A percentile compares a stretch with the other conserved stretches of the same genome.
Conservation (phyloP, 2,113 vertebrate species). For the Oreotrochilus melanogaster region DNA sequence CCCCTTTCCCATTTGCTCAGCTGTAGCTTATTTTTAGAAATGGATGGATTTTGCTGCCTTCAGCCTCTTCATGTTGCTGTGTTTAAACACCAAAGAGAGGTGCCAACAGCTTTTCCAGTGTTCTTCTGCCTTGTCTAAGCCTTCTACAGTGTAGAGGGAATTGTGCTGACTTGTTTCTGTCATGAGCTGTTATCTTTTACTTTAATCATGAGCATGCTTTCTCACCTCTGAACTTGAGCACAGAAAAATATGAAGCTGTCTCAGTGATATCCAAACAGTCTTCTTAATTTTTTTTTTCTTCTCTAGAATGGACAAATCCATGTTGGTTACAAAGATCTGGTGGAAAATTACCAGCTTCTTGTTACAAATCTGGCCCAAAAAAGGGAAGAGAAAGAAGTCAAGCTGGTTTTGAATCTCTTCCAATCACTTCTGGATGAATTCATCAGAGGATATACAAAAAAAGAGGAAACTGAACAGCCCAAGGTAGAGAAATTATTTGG, state of each 20-base stretch:
- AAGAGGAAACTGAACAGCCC: constrained; percentile 85
- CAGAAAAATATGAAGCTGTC: neutral
- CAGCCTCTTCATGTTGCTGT: neutral
- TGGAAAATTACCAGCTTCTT: constrained; percentile 91
- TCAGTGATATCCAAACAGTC: neutral
- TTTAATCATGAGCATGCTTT: neutral
- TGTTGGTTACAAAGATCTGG: constrained; percentile 91
- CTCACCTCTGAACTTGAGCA: neutral
- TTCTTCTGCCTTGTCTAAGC: neutral
- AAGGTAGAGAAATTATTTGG: constrained; percentile 78
- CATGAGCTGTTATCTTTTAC: neutral
- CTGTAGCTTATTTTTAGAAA: constrained; percentile 9
- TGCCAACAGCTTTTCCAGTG: constrained; percentile 1
- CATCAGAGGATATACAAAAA: constrained; percentile 90
- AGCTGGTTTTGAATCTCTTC: constrained; percentile 95
- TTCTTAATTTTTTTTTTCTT: neutral
- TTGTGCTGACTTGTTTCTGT: neutral
- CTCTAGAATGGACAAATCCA: constrained; percentile 89
- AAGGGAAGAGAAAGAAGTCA: constrained; percentile 89
- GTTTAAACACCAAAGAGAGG: neutral
- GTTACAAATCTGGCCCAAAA: constrained; percentile 88
- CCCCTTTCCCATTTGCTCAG: neutral
- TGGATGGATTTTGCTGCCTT: neutral
- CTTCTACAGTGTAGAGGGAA: neutral
- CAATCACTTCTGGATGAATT: constrained; percentile 96